Evolutionary conservation across 2,797 vertebrate species (phyloP), one percentile per base, ranked within the genome.

Genomic region (Rousettus madagascariensis): DNA sequence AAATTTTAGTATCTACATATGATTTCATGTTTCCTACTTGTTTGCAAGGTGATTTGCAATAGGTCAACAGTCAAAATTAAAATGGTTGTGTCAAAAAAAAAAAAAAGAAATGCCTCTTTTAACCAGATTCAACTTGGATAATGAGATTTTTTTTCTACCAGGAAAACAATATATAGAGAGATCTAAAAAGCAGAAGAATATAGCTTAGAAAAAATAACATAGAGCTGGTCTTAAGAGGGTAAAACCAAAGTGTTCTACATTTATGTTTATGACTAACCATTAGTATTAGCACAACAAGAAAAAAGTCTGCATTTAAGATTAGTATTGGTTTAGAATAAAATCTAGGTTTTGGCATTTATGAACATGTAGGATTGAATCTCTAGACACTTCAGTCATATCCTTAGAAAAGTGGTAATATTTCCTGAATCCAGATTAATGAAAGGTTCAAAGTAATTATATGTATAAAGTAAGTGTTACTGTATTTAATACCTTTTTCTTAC

Each of bases 21-120:
- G 8, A n/a, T 22, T 71, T 57, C 22, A 49, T 51, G 1, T 36
- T 82, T 71, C 86, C 77, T 38, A 26, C 8, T 94, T 43, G 20
- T 30, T 90, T 94, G 5, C 63, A 86, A 92, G 53, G 51, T 69
- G 20, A 96, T 90, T 75, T 96, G 19, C 33, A 86, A 36, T 53
- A 90, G 49, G 71, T 90, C 41, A 87, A 88, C n/a, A 86, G 17
- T 12, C 38, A 78, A 91, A 88, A 88, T 96, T 87, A 83, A 90
- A 92, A 96, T 78, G 83, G 89, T 55, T 83, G 20, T 65, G 10
- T 46, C 49, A 49, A 5, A 49, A 49, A 49, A 49, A 49, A 49
- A 16, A 49, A 7, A 16, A 49, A 49, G 49, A 49, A 49, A 49
- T 49, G 49, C 49, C 49, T 49, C 49, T 49, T 90, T 85, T 72